Evolutionary conservation across 2,113 vertebrate genomes (phyloP).

Genomic region (Cyphomyrus discorhynchus): DNA sequence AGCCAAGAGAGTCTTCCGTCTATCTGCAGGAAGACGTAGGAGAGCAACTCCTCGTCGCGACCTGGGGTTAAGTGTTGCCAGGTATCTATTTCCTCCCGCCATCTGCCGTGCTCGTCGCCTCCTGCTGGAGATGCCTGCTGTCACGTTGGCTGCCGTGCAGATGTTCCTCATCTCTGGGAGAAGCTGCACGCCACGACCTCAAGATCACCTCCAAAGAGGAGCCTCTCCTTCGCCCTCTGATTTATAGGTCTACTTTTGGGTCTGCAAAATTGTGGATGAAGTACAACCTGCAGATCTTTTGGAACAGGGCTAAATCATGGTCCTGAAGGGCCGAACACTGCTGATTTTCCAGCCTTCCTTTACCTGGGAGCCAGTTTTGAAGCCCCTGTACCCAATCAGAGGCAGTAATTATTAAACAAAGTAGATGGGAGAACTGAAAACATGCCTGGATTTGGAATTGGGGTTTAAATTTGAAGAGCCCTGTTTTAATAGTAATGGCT

Average conservation of each 20-base stretch:
- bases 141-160: background rate
- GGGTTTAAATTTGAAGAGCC: no score
- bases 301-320: no score
- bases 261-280: background rate
- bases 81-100: constrained; percentile 22
- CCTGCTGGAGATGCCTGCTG: background rate
- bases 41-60: background rate
- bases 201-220: background rate
- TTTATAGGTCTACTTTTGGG: background rate
- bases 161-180: background rate
- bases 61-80: constrained; percentile 27
- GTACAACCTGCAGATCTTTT: background rate
- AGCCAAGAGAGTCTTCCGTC: background rate
- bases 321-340: no score
- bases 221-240: background rate
- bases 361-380: no score
- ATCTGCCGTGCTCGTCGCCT: constrained; percentile 21
- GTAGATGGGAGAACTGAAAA: no score
- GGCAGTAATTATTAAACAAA: no score
- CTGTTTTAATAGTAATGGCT: background rate
- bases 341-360: no score
- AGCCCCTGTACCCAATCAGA: no score
- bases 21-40: background rate
- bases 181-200: background rate
- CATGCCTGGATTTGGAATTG: no score